Base-by-base conservation (phyloP, 1,140 invertebrate genomes). In the Nasonia giraulti region DNA sequence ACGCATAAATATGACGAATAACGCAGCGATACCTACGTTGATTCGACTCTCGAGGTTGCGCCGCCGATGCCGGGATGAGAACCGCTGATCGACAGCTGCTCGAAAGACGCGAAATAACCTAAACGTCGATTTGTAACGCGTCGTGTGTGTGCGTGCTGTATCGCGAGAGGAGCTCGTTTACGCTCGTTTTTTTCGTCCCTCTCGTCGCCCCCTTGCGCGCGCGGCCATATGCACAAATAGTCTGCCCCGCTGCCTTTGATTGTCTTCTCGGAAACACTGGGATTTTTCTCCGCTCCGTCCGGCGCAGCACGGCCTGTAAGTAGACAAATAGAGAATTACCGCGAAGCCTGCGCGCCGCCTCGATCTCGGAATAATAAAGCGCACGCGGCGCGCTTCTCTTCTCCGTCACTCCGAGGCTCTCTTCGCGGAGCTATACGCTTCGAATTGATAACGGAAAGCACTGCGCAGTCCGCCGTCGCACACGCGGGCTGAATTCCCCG, bases 81-180 rank as follows among this genome's bases (percentile, higher is more conserved):
- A 89, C 89, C 90, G 82, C 90, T 91, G 88, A 86, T 87, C 87
- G 90, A 91, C 91, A 91, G 91, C 91, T 91, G 91, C 89, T 91
- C 71, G 37, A 80, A 85, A 84, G 87, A 89, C 88, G 85, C 89
- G 87, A 91, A 91, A 91, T 90, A 91, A 90, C 89, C 89, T 80
- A 91, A 91, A 87, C 87, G 74, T 88, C 87, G 81, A 76, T 82
- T 66, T 74, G 81, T 75, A 81, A 79, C 27, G 50, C 11, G 20
- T 37, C 4, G 33, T 37, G 33, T 37, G 33, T 37, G 33, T 37
- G 33, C 71, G 76, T 44, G 47, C 55, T 7, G 77, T 85, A 85
- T 88, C 80, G 89, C 90, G 89, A 88, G 88, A 85, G 86, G 20
- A 40, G 83, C n/a, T 79, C 68, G 75, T 89, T 88, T 87, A 88